phyloP scores from a whole-genome alignment of 2,888 invertebrate species.

The Atrina japonica region DNA sequence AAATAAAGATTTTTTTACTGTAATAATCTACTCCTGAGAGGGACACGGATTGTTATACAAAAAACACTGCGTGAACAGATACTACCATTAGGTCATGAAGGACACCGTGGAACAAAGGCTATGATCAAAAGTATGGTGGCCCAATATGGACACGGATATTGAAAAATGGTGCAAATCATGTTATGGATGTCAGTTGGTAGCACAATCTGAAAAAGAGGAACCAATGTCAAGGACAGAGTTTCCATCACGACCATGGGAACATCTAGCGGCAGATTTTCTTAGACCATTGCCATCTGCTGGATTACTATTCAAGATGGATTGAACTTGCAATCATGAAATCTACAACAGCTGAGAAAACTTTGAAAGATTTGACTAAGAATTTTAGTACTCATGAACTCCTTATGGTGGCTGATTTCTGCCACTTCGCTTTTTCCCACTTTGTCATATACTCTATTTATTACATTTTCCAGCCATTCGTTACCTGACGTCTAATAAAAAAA shows the following conservation, averaged over 20 bases:
- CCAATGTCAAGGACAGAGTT: conserved; percentile 42
- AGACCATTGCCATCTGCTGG: conserved; percentile 53
- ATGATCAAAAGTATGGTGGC: conserved; percentile 60
- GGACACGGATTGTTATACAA: conserved; percentile 50
- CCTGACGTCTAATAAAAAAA: too few relatives aligned
- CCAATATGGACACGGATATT: conserved; percentile 52
- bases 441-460: too few relatives aligned
- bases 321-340: conserved; percentile 47
- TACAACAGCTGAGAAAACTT: conserved; percentile 45
- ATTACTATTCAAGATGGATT: conserved; percentile 50
- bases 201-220: conserved; percentile 27
- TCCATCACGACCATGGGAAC: conserved; percentile 50
- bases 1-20: conserved; percentile 35
- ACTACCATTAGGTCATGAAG: conserved; percentile 51
- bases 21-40: conserved; percentile 48
- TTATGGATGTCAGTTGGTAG: conserved; percentile 49
- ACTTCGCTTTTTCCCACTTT: too few relatives aligned
- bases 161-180: conserved; percentile 44
- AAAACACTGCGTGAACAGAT: conserved; percentile 33
- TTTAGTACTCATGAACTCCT: conserved; percentile 49
- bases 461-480: too few relatives aligned
- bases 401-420: too few relatives aligned
- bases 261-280: conserved; percentile 52
- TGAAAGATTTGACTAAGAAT: conserved; percentile 29
- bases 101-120: conserved; percentile 48